phyloP scores from a whole-genome alignment of 1,140 invertebrate species.

The Littorina saxatilis region DNA sequence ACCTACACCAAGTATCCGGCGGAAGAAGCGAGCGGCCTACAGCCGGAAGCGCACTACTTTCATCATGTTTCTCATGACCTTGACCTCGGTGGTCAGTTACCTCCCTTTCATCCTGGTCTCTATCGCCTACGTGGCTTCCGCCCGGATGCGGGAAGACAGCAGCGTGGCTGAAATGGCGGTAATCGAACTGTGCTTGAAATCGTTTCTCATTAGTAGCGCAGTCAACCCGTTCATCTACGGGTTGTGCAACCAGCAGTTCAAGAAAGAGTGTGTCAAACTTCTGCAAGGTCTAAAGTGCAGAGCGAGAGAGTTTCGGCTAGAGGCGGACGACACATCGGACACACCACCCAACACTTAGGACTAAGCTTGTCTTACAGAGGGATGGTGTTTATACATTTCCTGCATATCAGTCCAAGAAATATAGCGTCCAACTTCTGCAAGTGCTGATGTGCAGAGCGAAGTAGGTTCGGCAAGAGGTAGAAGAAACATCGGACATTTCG shows the following conservation, averaged over 20 bases:
- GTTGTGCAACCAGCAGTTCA: slow-evolving; percentile 58
- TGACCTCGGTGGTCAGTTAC: slow-evolving; percentile 54
- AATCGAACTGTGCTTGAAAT: slow-evolving; percentile 56
- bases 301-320: background rate
- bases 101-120: slow-evolving; percentile 50
- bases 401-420: no score
- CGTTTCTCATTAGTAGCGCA: slow-evolving; percentile 60
- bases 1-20: slow-evolving; percentile 24
- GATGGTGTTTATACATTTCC: no score
- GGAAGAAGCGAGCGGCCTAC: slow-evolving; percentile 20
- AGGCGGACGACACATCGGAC: background rate
- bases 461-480: background rate
- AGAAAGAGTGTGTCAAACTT: slow-evolving; percentile 43
- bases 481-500: no score
- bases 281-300: slow-evolving; percentile 26
- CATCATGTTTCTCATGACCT: slow-evolving; percentile 56
- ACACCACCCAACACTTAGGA: background rate
- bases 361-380: background rate
- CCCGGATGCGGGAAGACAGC: slow-evolving; percentile 1
- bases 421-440: background rate
- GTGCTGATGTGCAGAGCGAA: background rate
- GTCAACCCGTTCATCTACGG: slow-evolving; percentile 62
- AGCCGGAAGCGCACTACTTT: slow-evolving; percentile 47
- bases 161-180: slow-evolving; percentile 31
- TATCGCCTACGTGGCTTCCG: slow-evolving; percentile 34